Evolutionary conservation across 2,888 invertebrate genomes (phyloP).

Genomic region (Apamea anceps): DNA sequence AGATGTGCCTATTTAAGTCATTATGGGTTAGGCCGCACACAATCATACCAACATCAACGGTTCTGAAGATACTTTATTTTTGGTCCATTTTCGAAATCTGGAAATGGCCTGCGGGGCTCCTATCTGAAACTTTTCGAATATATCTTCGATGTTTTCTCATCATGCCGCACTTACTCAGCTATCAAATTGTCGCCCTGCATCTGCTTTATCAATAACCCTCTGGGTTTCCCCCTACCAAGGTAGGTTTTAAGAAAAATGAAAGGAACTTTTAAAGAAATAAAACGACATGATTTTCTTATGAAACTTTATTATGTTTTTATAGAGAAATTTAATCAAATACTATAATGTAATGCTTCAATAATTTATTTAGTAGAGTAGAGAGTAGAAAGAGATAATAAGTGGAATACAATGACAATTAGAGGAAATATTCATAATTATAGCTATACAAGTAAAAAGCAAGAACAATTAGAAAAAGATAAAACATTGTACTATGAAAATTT

Average conservation of each 20-base stretch:
- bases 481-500: background rate
- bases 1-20: too few relatives aligned
- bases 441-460: background rate
- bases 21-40: too few relatives aligned
- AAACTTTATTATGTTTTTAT: background rate
- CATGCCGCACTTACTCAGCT: too few relatives aligned
- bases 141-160: too few relatives aligned
- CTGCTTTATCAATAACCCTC: too few relatives aligned
- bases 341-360: background rate
- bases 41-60: too few relatives aligned
- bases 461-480: background rate
- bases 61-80: too few relatives aligned
- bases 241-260: background rate
- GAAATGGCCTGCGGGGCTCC: too few relatives aligned
- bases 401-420: background rate
- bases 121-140: too few relatives aligned
- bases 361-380: background rate
- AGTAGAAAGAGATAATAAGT: too few relatives aligned
- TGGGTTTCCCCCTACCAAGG: background rate
- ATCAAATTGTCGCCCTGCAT: too few relatives aligned
- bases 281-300: background rate
- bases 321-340: background rate
- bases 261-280: background rate
- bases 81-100: too few relatives aligned
- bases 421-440: background rate